Evolutionary conservation across 2,797 vertebrate genomes (phyloP), one percentile per base, ranked within the genome.

Genomic region (Labeo calbasu): DNA sequence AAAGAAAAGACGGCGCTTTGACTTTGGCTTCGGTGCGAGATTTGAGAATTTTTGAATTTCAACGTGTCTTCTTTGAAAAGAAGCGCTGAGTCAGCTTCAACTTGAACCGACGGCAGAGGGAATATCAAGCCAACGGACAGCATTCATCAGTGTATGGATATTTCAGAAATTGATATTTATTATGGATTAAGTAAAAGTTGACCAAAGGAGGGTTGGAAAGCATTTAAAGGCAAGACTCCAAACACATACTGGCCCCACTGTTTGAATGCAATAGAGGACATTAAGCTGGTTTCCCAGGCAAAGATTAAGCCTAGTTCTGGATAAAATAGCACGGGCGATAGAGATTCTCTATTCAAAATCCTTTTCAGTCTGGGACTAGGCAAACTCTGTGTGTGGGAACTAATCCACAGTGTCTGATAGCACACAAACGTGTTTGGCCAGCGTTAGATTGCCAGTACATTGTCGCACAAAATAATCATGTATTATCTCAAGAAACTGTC

Each of bases 1-100:
- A 79, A 73, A 81, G 75, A 84, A 85, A 77, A 61, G 82, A 40
- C 75, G 15, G 55, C 36, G 84, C 86, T 84, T 89, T 86, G 88
- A 88, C 87, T 85, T 71, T 50, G 65, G 81, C 85, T 79, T 72
- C 79, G 32, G 79, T 85, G 79, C 17, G 69, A 63, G 81, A 84
- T 36, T 40, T 83, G 19, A 65, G 71, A 83, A 84, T 85, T 84
- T 83, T 66, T 85, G 55, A 77, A 73, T 85, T 88, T 86, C 28
- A 82, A 77, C 83, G 61, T 87, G 43, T 51, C 78, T 61, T 53
- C 75, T 76, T 72, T 81, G 85, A 88, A 86, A 84, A 84, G 79
- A 71, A 61, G 43, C 70, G 88, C 86, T 89, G 88, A 89, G 48
- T 89, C 88, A 89, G 88, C 36, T 36, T 77, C 36, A 46, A 46